Conservation (phyloP, 2,888 invertebrate genomes). For the Drosophila cognata region DNA sequence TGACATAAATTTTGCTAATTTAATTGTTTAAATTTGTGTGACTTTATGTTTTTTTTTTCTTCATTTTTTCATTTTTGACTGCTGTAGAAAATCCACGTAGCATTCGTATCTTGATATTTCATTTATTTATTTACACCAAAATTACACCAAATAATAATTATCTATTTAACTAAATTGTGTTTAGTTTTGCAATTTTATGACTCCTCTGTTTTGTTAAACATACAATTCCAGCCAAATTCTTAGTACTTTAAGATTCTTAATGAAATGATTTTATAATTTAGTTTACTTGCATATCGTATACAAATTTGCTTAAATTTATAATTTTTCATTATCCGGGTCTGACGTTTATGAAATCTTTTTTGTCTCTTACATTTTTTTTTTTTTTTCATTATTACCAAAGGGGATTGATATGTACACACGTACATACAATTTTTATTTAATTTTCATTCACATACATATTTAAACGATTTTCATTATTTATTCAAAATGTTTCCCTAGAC, state of each 20-base stretch:
- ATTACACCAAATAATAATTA: conserved; percentile 63
- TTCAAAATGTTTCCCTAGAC: conserved; percentile 60
- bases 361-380: conserved; percentile 11
- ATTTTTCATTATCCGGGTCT: conserved; percentile 41
- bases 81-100: conserved; percentile 75
- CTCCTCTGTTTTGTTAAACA: conserved; percentile 27
- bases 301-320: conserved; percentile 57
- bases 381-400: conserved; percentile 53
- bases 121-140: conserved; percentile 66
- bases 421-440: conserved; percentile 34
- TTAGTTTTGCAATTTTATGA: conserved; percentile 22
- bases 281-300: conserved; percentile 73
- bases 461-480: conserved; percentile 30
- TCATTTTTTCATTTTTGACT: conserved; percentile 30
- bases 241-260: conserved; percentile 47
- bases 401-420: conserved; percentile 38
- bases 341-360: conserved; percentile 37
- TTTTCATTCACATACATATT: conserved; percentile 33
- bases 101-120: conserved; percentile 58
- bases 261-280: conserved; percentile 49
- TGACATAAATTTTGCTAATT: conserved; percentile 78
- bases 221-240: conserved; percentile 52
- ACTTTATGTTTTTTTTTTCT: conserved; percentile 15
- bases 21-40: conserved; percentile 50
- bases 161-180: conserved; percentile 48